Evolutionary conservation across 2,888 invertebrate species (phyloP), one percentile per base, ranked within the genome.

Genomic region (Lysandra coridon): DNA sequence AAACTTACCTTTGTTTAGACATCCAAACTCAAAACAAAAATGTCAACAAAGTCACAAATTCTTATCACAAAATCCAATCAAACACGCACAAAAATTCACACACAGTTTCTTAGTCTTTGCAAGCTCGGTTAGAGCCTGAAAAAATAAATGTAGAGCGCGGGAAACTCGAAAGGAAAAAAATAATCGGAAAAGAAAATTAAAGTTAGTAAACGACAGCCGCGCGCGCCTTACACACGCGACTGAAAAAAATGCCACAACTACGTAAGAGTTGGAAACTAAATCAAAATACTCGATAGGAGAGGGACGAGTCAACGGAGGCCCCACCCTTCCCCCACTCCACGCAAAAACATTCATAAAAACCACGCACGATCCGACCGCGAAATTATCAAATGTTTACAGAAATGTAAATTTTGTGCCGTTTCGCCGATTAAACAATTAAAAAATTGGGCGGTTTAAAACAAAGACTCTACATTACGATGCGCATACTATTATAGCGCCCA

Each of bases 261-360:
- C 93, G 93, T 94, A 93, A 93, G 93, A 91, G 89, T 93, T 88
- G 89, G 92, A 94, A 94, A 94, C 94, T 94, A 94, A 94, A 94
- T 94, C 94, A 94, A 94, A 94, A 94, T 94, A 94, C 92, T 88
- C 89, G 91, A 92, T 93, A 91, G 92, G 88, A 92, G 93, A 93
- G 94, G 94, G 94, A 93, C 94, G 94, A 92, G 88, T 91, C 94
- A 87, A 83, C 85, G 80, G 85, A 92, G 88, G 94, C 94, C 92
- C 93, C 94, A 92, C 94, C 94, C 93, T 91, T 85, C 92, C 92
- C 94, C 94, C 93, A 89, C 94, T 88, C 89, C 83, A 83, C 92
- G 93, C 93, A 93, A 94, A 94, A 94, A 94, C 94, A 92, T 92
- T 92, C 92, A 91, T 91, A 93, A 94, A 94, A 94, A 94, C 92